Conservation (phyloP, 2,797 vertebrate genomes). For the Acrossocheilus wenchowensis region DNA sequence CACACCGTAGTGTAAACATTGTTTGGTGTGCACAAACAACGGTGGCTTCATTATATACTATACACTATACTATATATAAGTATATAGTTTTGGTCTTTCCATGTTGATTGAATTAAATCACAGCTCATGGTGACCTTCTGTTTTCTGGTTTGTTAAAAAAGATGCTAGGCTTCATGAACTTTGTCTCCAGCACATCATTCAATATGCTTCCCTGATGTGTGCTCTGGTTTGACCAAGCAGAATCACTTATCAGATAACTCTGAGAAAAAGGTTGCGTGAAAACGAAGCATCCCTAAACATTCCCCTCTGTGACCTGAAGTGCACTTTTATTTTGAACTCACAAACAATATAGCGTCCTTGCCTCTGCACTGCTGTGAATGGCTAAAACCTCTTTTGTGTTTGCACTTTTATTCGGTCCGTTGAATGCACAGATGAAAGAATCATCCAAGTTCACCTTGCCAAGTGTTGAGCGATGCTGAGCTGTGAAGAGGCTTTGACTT, state of each 20-base stretch:
- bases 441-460: slow-evolving; percentile 53
- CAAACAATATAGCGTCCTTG: slow-evolving; percentile 49
- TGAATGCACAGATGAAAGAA: slow-evolving; percentile 53
- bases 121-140: slow-evolving; percentile 1
- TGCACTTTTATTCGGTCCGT: slow-evolving; percentile 39
- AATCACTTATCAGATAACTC: slow-evolving; percentile 18
- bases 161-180: slow-evolving; percentile 5
- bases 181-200: slow-evolving; percentile 7
- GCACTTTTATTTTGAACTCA: slow-evolving; percentile 40
- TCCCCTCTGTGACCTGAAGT: slow-evolving; percentile 22
- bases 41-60: not conserved
- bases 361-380: slow-evolving; percentile 27
- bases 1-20: not conserved
- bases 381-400: slow-evolving; percentile 50
- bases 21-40: not conserved
- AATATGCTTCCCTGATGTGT: slow-evolving; percentile 17
- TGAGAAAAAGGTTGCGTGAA: slow-evolving; percentile 2
- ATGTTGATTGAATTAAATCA: not conserved
- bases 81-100: not conserved
- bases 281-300: slow-evolving; percentile 12
- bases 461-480: slow-evolving; percentile 42
- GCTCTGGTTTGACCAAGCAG: not conserved
- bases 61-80: not conserved
- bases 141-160: slow-evolving; percentile 1
- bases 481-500: slow-evolving; percentile 48